phyloP scores from a whole-genome alignment of 1,140 invertebrate species.

The Tetraneura akinire region DNA sequence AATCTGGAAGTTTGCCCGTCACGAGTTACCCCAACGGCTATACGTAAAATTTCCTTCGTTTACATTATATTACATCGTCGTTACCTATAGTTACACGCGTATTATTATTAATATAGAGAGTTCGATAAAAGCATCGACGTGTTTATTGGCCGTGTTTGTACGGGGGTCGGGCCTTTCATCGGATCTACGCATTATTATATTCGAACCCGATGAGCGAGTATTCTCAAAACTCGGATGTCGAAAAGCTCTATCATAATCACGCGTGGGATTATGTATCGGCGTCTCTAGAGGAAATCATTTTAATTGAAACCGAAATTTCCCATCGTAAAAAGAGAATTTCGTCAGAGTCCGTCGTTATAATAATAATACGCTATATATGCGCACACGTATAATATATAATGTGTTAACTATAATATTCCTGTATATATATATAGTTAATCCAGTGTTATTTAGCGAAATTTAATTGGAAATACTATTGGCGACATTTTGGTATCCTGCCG shows the following conservation, averaged over 20 bases:
- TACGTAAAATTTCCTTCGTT: too few species aligned
- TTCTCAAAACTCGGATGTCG: background rate
- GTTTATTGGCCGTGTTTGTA: conserved; percentile 13
- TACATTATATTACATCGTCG: too few species aligned
- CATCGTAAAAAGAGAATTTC: background rate
- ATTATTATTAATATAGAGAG: background rate
- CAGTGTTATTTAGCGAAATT: background rate
- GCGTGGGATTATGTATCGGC: background rate
- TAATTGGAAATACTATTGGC: background rate
- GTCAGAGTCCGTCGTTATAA: too few species aligned
- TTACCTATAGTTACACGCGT: background rate
- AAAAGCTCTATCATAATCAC: conserved; percentile 2
- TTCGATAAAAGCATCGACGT: conserved; percentile 38
- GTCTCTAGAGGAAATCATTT: conserved; percentile 16
- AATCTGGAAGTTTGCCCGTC: too few species aligned
- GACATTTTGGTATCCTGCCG: too few species aligned
- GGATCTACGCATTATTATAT: conserved; percentile 18
- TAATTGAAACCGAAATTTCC: conserved; percentile 18
- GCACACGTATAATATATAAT: too few species aligned
- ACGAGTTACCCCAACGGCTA: too few species aligned
- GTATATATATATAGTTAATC: too few species aligned
- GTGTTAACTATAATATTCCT: too few species aligned
- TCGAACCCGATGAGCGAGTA: background rate
- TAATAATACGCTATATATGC: too few species aligned
- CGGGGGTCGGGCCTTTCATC: conserved; percentile 1